These are phyloP conservation scores for Oasisia sp. DNA, from an alignment of 2,888 invertebrate species.

Conservation along the genomic window DNA sequence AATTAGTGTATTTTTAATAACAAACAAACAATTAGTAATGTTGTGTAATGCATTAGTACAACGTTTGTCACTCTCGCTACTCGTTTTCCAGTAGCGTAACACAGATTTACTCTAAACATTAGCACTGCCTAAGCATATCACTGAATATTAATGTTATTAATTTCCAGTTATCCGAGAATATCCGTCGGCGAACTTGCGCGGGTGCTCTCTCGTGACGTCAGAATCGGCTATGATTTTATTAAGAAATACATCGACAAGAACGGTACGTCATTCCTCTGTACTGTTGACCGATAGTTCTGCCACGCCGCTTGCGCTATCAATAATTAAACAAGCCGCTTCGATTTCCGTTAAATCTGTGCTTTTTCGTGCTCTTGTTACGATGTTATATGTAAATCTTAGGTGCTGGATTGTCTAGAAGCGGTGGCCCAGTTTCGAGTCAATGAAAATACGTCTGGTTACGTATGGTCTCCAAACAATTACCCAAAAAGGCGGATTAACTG, in stretches of 20 bases:
- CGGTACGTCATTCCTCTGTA: background rate
- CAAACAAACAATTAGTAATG: no score
- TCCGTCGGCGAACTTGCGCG: background rate
- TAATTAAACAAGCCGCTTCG: background rate
- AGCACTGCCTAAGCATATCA: background rate
- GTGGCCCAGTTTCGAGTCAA: no score
- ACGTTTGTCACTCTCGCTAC: no score
- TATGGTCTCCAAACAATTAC: background rate
- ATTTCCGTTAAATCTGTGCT: background rate
- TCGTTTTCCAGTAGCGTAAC: background rate
- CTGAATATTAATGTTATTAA: background rate
- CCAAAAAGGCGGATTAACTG: background rate
- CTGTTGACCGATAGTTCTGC: background rate
- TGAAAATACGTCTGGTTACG: background rate
- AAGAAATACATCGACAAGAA: slow-evolving; percentile 9
- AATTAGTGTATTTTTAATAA: no score
- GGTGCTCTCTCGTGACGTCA: background rate
- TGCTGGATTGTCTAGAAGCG: no score
- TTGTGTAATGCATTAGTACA: no score
- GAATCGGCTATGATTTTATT: background rate
- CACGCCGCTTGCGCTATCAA: background rate
- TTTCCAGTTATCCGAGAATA: slow-evolving; percentile 1
- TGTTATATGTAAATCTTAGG: no score
- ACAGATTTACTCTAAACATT: background rate
- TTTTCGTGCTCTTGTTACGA: background rate